Conservation (phyloP, 2,888 invertebrate genomes). For the Phalera bucephala region DNA sequence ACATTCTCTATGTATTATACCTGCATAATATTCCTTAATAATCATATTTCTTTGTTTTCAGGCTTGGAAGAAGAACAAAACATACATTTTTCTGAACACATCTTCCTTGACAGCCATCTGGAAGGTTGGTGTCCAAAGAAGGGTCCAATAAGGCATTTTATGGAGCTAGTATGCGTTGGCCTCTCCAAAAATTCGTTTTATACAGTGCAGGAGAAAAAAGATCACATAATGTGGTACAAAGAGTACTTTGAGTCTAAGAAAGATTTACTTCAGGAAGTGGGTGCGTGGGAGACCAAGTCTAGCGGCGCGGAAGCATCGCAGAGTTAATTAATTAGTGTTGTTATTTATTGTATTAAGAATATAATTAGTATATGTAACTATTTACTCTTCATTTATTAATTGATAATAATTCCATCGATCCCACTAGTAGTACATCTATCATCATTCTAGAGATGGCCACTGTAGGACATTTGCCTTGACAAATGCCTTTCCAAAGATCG, state of each 20-base stretch:
- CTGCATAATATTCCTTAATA: too few species aligned
- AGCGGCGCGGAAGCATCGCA: constrained; percentile 34
- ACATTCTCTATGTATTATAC: too few species aligned
- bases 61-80: constrained; percentile 86
- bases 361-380: constrained; percentile 31
- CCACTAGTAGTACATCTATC: too few species aligned
- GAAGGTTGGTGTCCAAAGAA: constrained; percentile 94
- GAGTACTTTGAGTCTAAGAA: constrained; percentile 94
- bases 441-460: too few species aligned
- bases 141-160: constrained; percentile 97
- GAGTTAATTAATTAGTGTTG: constrained; percentile 25
- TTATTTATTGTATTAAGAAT: constrained; percentile 22
- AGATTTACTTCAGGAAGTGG: constrained; percentile 86
- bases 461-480: too few species aligned
- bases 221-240: constrained; percentile 95
- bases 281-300: constrained; percentile 74
- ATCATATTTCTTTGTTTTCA: too few species aligned
- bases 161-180: constrained; percentile 97
- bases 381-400: too few species aligned
- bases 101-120: constrained; percentile 94
- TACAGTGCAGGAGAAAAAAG: constrained; percentile 92
- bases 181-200: constrained; percentile 97
- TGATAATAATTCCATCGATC: too few species aligned
- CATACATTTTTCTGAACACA: constrained; percentile 95
- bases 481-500: too few species aligned